Evolutionary conservation across 2,888 invertebrate species (phyloP).

Genomic region (Nephrotoma guestfalica): DNA sequence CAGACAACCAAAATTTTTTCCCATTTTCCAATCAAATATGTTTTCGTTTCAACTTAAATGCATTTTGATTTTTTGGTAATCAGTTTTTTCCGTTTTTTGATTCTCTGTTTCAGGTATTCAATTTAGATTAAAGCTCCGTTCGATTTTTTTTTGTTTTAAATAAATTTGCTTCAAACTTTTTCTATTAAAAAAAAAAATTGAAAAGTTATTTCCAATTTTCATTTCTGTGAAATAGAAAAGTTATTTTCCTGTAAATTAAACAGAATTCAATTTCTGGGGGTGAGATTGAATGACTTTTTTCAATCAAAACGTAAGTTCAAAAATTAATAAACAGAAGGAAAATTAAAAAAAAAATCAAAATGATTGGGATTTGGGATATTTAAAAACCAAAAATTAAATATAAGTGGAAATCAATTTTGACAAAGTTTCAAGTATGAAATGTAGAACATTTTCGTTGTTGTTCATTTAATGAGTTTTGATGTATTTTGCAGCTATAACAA

Average conservation of each 20-base stretch:
- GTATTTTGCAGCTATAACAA: too few relatives aligned
- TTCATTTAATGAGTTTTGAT: too few relatives aligned
- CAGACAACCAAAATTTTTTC: neutral
- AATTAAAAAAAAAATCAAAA: neutral
- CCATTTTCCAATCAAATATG: neutral
- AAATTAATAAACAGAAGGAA: neutral
- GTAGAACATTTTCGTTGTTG: too few relatives aligned
- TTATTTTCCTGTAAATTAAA: neutral
- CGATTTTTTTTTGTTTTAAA: neutral
- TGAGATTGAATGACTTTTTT: neutral
- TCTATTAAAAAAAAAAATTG: neutral
- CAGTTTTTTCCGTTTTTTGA: neutral
- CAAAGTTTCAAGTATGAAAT: too few relatives aligned
- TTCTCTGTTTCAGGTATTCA: neutral
- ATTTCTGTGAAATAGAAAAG: neutral
- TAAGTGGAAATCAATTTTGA: neutral
- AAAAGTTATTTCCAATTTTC: neutral
- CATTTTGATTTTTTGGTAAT: neutral
- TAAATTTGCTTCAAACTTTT: neutral
- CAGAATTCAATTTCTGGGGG: neutral
- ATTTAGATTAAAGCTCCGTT: neutral
- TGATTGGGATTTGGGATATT: neutral
- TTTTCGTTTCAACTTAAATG: neutral
- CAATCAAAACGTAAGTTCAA: neutral
- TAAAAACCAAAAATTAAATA: neutral